phyloP scores from a whole-genome alignment of 1,140 invertebrate species.

The Chironomus striatipennis region DNA sequence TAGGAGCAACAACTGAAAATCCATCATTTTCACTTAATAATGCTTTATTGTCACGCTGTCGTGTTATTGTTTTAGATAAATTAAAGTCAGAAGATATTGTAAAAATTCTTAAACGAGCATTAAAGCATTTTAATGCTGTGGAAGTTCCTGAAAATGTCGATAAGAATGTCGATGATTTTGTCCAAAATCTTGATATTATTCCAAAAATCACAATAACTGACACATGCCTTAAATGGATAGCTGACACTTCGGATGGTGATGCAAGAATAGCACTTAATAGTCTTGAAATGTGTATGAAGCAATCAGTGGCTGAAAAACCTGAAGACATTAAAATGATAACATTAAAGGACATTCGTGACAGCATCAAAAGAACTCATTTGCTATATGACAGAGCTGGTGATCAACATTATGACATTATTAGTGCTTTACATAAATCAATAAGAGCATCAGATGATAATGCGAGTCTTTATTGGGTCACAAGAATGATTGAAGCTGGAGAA shows the following conservation, averaged over 20 bases:
- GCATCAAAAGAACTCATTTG: conserved; percentile 58
- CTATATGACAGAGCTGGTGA: conserved; percentile 73
- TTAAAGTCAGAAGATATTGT: conserved; percentile 49
- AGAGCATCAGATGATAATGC: conserved; percentile 73
- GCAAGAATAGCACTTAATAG: conserved; percentile 68
- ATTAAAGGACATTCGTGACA: conserved; percentile 55
- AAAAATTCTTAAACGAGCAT: conserved; percentile 53
- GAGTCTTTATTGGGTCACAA: conserved; percentile 71
- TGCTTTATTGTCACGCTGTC: conserved; percentile 66
- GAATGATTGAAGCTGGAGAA: conserved; percentile 74
- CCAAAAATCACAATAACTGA: conserved; percentile 46
- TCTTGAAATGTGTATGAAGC: conserved; percentile 56
- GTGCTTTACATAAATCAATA: conserved; percentile 79
- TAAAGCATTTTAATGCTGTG: conserved; percentile 39
- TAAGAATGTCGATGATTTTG: conserved; percentile 25
- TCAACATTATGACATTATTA: conserved; percentile 76
- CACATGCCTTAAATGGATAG: conserved; percentile 56
- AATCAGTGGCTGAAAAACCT: conserved; percentile 39
- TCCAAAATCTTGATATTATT: conserved; percentile 23
- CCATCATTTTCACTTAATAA: conserved; percentile 77
- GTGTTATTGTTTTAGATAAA: conserved; percentile 68
- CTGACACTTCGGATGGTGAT: conserved; percentile 72
- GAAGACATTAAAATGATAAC: conserved; percentile 42
- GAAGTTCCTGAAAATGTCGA: conserved; percentile 31
- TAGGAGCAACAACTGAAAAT: conserved; percentile 84